Evolutionary conservation across 2,888 invertebrate species (phyloP), one percentile per base, ranked within the genome.

Genomic region (Drosophila suboccidentalis): DNA sequence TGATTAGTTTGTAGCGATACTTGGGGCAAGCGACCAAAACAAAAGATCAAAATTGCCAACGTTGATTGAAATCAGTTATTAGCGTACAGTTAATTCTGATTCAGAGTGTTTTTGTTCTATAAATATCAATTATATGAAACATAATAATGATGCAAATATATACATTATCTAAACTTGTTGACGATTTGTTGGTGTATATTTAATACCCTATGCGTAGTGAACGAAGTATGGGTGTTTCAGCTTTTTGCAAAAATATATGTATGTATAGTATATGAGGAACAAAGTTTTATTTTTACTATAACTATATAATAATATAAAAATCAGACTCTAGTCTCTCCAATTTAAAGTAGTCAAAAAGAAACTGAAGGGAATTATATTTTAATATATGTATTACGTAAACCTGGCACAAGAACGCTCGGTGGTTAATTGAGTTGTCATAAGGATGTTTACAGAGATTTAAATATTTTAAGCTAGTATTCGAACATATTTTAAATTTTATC

Each of bases 161-260:
- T 38, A 58, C 17, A 36, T 36, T 44, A 22, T 19, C 22, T 39
- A 44, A 55, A 44, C 19, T 13, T 34, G 43, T 55, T 34, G 13
- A 11, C 13, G 26, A 15, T 57, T 49, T 59, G 46, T 8, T 59
- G 19, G 19, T n/a, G 4, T 32, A 50, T 41, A 39, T 17, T n/a
- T 15, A 0, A 26, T 49, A n/a, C 49, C 39, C 29, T 47, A 13
- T 13, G 39, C 8, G 13, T 26, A 39, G 5, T 15, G 5, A 53
- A 26, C 1, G 10, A 4, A 32, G 8, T 6, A 1, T 1, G 38
- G 38, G 51, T 46, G 3, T 49, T 17, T 15, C 5, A 47, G 29
- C 47, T 9, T 26, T 46, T 8, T 26, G 8, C 8, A 46, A 46
- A 46, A 19, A 19, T 19, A 19, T 19, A 19, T 29, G 8, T 22